phyloP scores from a whole-genome alignment of 2,113 vertebrate genomes.

The Toxotes jaculatrix region DNA sequence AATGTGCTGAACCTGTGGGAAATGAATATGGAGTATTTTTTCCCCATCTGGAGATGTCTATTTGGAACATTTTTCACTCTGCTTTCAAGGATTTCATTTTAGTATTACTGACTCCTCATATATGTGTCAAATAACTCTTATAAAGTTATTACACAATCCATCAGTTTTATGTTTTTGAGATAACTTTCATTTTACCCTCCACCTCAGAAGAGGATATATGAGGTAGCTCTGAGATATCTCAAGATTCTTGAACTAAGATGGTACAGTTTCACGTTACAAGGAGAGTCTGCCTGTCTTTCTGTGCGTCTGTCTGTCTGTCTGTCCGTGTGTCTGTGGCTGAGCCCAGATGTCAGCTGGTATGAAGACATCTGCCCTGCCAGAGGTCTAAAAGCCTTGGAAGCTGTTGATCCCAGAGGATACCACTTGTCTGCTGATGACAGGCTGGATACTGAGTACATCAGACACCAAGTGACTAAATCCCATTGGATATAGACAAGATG shows the following conservation, averaged over 20 bases:
- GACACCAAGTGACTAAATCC: slow-evolving; percentile 51
- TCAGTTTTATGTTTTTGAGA: slow-evolving; percentile 30
- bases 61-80: slow-evolving; percentile 9
- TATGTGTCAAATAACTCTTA: slow-evolving; percentile 20
- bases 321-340: slow-evolving; percentile 39
- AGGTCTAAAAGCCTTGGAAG: slow-evolving; percentile 61
- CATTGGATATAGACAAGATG: slow-evolving; percentile 27
- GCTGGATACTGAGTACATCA: slow-evolving; percentile 51
- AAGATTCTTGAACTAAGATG: slow-evolving; percentile 10
- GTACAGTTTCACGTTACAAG: slow-evolving; percentile 39
- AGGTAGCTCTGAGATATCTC: slow-evolving; percentile 13
- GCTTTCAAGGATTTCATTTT: slow-evolving; percentile 2
- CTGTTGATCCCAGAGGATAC: slow-evolving; percentile 61
- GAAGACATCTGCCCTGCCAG: slow-evolving; percentile 72
- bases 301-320: background rate
- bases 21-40: slow-evolving; percentile 3
- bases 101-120: slow-evolving; percentile 17
- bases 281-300: slow-evolving; percentile 10
- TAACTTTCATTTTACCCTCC: slow-evolving; percentile 18
- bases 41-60: background rate
- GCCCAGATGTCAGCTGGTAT: slow-evolving; percentile 75
- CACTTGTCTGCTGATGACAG: slow-evolving; percentile 71
- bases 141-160: slow-evolving; percentile 15
- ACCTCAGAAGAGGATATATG: background rate
- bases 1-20: slow-evolving; percentile 16